Conservation (phyloP, 2,797 vertebrate species). For the Semotilus atromaculatus region DNA sequence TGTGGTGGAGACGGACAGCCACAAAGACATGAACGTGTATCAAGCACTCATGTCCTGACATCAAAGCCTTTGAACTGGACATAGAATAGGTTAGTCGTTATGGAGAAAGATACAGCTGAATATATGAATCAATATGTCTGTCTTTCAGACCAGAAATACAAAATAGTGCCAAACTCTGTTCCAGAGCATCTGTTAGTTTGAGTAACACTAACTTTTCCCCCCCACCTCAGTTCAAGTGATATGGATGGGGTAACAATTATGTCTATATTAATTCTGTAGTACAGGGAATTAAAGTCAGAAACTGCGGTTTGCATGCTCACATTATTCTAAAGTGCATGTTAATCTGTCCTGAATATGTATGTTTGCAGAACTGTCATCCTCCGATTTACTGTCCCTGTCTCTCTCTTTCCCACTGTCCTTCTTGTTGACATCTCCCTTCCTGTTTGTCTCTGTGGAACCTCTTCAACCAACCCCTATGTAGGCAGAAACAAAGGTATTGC, state of each 20-base stretch:
- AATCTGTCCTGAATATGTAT: not conserved
- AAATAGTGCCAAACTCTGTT: not conserved
- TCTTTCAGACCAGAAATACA: not conserved
- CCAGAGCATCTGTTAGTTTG: constrained; percentile 20
- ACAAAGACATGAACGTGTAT: not conserved
- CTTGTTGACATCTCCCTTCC: constrained; percentile 16
- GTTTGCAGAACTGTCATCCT: constrained; percentile 3
- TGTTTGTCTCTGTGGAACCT: constrained; percentile 67
- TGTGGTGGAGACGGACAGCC: not conserved
- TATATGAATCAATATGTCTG: not conserved
- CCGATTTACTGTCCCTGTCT: constrained; percentile 37
- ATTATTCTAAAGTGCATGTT: not conserved
- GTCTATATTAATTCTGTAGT: not conserved
- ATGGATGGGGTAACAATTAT: not conserved
- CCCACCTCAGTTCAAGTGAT: not conserved
- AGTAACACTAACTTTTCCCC: not conserved
- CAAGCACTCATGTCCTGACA: not conserved
- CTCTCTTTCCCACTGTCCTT: constrained; percentile 35
- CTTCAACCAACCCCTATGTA: constrained; percentile 83
- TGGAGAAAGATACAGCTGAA: not conserved
- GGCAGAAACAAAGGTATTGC: constrained; percentile 98
- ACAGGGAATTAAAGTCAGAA: not conserved
- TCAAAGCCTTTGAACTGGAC: not conserved
- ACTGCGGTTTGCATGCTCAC: not conserved
- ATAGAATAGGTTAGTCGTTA: not conserved